phyloP scores from a whole-genome alignment of 2,888 invertebrate genomes.

The Prenolepis imparis region DNA sequence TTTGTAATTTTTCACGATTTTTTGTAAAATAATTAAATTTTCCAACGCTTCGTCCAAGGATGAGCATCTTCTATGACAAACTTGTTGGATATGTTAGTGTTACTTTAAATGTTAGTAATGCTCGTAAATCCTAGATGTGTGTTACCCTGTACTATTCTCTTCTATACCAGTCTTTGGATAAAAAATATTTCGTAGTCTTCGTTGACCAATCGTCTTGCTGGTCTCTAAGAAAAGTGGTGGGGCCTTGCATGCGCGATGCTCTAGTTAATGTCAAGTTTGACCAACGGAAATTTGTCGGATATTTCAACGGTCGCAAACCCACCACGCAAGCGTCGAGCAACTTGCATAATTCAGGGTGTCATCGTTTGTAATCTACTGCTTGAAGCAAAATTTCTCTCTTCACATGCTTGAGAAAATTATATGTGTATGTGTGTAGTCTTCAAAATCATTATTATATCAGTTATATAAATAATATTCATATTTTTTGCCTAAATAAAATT shows the following conservation, averaged over 20 bases:
- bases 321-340: not conserved
- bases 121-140: not conserved
- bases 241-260: conserved; percentile 64
- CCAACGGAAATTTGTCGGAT: conserved; percentile 48
- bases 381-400: not conserved
- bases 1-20: not conserved
- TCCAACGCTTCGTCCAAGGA: not conserved
- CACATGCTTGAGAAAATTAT: not conserved
- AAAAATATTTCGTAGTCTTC: conserved; percentile 37
- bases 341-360: conserved; percentile 23
- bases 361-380: conserved; percentile 4
- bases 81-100: not conserved
- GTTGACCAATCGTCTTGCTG: not conserved
- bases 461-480: conserved; percentile 13
- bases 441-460: not conserved
- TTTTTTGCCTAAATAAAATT: not conserved
- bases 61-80: not conserved
- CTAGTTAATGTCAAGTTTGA: conserved; percentile 64
- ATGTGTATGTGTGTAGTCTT: no score
- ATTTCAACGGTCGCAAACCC: conserved; percentile 55
- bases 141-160: conserved; percentile 8
- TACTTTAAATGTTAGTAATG: conserved; percentile 1
- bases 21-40: not conserved
- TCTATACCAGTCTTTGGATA: conserved; percentile 33
- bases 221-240: conserved; percentile 43